Base-by-base conservation (phyloP, 35 echinoderm and acorn worm genomes). In the Patiria miniata region DNA sequence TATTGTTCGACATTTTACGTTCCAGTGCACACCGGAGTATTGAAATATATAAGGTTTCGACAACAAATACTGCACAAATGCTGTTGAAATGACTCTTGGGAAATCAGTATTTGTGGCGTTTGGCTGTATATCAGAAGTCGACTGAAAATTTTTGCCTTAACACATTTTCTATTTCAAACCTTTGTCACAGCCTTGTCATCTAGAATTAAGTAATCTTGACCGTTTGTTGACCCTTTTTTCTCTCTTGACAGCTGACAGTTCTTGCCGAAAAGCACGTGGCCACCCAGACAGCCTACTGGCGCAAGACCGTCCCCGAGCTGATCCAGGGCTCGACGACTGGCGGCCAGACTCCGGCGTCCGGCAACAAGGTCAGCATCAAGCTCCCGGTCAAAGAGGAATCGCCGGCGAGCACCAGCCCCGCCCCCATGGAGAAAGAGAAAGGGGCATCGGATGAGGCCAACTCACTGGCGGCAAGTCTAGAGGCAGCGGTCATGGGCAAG, bases 211-310 rank as follows among this genome's bases (percentile, higher is more conserved):
- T n/a, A n/a, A n/a, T n/a, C n/a, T n/a, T n/a, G n/a, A n/a, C n/a
- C n/a, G n/a, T n/a, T n/a, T n/a, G n/a, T n/a, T n/a, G n/a, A n/a
- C n/a, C n/a, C n/a, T n/a, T n/a, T n/a, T n/a, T n/a, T n/a, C n/a
- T n/a, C n/a, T 21, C 51, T 77, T 86, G 39, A 5, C 83, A 97
- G 95, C 91, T 97, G 1, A 91, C 95, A 10, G 91, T 92, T 29
- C 60, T 97, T 47, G 95, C 95, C 1, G 95, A 97, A 76, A 97
- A 91, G 76, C 88, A 93, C 68, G 85, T 97, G 0, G 53, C 78
- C 8, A 61, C 82, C 30, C 77, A 91, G 60, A 90, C 91, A 15
- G 81, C 87, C 17, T 84, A 90, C 39, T 69, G 93, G 29, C 83
- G 91, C 6, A 93, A 92, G 57, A 81, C 92, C 8, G 36, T 73